phyloP scores from a whole-genome alignment of 2,113 vertebrate genomes.

The Bombycilla garrulus region DNA sequence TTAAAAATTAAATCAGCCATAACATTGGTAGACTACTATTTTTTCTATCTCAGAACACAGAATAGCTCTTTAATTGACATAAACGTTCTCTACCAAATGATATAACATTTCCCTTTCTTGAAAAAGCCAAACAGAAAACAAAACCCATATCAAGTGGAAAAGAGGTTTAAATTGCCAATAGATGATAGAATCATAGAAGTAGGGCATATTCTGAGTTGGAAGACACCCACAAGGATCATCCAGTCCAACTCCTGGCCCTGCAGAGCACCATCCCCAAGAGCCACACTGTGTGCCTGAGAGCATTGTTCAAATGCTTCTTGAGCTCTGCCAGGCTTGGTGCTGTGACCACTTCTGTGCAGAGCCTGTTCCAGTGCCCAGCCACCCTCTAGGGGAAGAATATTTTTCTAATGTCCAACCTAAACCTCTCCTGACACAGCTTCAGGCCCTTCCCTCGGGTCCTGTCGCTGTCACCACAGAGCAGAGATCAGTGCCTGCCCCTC shows the following conservation, averaged over 20 bases:
- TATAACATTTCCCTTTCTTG: not conserved
- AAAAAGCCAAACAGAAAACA: not conserved
- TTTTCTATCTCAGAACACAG: not conserved
- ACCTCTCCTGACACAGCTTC: not conserved
- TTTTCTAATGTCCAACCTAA: not conserved
- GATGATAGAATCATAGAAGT: not conserved
- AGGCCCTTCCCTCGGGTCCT: not conserved
- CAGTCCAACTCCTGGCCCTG: not conserved
- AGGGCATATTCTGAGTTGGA: not conserved
- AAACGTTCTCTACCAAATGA: not conserved
- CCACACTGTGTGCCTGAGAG: not conserved
- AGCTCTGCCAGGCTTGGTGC: not conserved
- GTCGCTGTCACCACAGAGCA: not conserved
- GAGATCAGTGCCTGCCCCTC: not conserved
- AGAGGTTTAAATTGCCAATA: not conserved
- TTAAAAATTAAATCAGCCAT: constrained; percentile 3
- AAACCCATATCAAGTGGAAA: not conserved
- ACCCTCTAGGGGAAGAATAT: not conserved
- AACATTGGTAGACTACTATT: not conserved
- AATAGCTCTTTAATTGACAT: not conserved
- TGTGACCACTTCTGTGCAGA: not conserved
- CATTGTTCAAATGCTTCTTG: accelerated
- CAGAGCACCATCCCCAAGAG: not conserved
- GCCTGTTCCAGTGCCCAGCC: not conserved
- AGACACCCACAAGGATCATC: not conserved